Evolutionary conservation across 2,888 invertebrate genomes (phyloP).

Genomic region (Lepidocyrtinus sp.): DNA sequence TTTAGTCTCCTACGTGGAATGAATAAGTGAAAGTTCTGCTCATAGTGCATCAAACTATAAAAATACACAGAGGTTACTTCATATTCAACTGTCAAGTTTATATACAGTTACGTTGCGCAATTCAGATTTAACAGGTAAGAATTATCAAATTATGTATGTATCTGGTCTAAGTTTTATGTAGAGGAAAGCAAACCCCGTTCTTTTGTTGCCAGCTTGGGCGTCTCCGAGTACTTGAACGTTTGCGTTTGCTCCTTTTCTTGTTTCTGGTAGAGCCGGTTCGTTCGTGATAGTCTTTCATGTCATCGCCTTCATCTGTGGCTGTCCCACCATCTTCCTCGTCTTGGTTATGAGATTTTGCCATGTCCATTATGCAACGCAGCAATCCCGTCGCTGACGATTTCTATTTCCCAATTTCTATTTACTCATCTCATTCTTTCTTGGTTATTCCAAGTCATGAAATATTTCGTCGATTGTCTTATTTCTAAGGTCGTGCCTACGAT

Average conservation of each 20-base stretch:
- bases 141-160: slow-evolving; percentile 7
- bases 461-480: slow-evolving; percentile 13
- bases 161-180: slow-evolving; percentile 22
- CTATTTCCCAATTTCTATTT: slow-evolving; percentile 59
- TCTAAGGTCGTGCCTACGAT: no score
- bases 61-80: slow-evolving; percentile 32
- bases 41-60: slow-evolving; percentile 35
- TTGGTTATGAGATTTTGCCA: slow-evolving; percentile 59
- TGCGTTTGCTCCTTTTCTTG: slow-evolving; percentile 66
- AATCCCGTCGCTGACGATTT: slow-evolving; percentile 66
- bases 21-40: slow-evolving; percentile 25
- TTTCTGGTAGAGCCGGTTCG: slow-evolving; percentile 53
- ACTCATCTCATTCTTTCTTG: slow-evolving; percentile 13
- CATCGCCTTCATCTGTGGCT: slow-evolving; percentile 65
- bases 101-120: slow-evolving; percentile 31
- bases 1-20: background rate
- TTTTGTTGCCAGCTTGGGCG: slow-evolving; percentile 66
- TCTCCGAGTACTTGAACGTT: slow-evolving; percentile 65
- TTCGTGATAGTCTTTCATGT: slow-evolving; percentile 66
- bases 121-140: slow-evolving; percentile 36
- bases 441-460: background rate
- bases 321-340: slow-evolving; percentile 43
- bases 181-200: slow-evolving; percentile 68
- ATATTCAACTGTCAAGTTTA: slow-evolving; percentile 26
- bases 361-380: slow-evolving; percentile 68